Conservation (phyloP, 2,113 vertebrate genomes). For the Myotis lucifugus region DNA sequence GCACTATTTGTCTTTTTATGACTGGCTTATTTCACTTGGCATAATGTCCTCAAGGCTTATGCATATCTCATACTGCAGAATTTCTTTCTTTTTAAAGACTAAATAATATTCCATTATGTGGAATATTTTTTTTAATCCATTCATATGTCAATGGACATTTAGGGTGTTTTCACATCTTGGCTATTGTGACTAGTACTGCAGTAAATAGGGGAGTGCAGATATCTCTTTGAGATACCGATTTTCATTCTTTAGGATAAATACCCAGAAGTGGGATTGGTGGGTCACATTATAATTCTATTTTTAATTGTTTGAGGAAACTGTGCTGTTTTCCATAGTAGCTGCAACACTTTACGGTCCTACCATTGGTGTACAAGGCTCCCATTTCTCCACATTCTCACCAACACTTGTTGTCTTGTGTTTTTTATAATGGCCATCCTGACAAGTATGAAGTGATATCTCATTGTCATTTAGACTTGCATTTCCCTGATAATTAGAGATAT, state of each 20-base stretch:
- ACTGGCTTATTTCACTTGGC: neutral
- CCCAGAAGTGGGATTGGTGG: neutral
- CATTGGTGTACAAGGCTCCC: neutral
- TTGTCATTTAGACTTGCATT: neutral
- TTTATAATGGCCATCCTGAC: neutral
- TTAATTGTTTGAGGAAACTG: neutral
- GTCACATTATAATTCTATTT: neutral
- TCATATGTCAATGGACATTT: neutral
- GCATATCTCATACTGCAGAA: neutral
- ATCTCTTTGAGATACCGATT: neutral
- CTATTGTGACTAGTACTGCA: neutral
- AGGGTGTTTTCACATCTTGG: neutral
- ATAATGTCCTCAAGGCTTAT: neutral
- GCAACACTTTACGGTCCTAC: neutral
- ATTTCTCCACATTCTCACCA: neutral
- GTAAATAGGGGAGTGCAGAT: neutral
- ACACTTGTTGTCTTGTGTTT: neutral
- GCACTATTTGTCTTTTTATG: neutral
- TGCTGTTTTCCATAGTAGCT: neutral
- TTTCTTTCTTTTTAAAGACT: slow-evolving; percentile 31
- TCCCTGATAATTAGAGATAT: neutral
- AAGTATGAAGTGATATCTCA: neutral
- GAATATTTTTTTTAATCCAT: neutral
- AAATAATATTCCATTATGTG: neutral
- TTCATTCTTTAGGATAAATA: neutral